Evolutionary conservation across 2,888 invertebrate species (phyloP), one percentile per base, ranked within the genome.

Genomic region (Calameuta idolon): DNA sequence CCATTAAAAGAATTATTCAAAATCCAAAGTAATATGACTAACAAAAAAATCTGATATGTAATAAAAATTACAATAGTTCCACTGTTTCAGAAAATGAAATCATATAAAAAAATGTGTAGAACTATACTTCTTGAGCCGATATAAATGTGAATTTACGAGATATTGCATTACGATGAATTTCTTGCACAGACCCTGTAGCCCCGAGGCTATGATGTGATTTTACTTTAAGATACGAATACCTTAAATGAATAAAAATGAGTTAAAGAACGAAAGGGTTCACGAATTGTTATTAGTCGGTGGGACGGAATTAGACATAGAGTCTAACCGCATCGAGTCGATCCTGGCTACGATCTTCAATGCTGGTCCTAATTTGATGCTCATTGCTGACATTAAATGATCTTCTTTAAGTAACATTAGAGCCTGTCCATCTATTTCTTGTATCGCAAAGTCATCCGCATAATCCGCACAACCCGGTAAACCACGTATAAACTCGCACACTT

Each of bases 401-500:
- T 98, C 98, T 88, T 97, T 97, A 76, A 99, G 94, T 77, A 99
- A 93, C 92, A 98, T 94, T 80, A 99, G 92, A 0, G 98, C 98
- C 89, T 98, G 98, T 0, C 99, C 98, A 88, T 99, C 99, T 85
- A 99, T 98, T 92, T 98, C 98, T 92, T 99, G 98, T 87, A 96
- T 95, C 15, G 96, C 95, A 92, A 99, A 99, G 90, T 98, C 98
- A 88, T 98, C 98, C 0, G 98, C 98, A 89, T 98, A 98, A 85
- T 96, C 96, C 12, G 96, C 95, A 90, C 98, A 98, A 0, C 98
- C 98, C 0, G 97, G 98, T 79, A 98, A 93, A 85, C 95, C 95
- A 84, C 96, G 94, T 86, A 99, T 97, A 89, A 98, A 97, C 73
- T 98, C 97, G 88, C 96, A 96, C 1, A 98, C 98, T 86, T 98